Percentiles rank a stretch among this genome's conserved stretches.
These are phyloP conservation scores for Sebastes wilsoni DNA, from an alignment of 2,797 vertebrate species.

Conservation along the genomic window DNA sequence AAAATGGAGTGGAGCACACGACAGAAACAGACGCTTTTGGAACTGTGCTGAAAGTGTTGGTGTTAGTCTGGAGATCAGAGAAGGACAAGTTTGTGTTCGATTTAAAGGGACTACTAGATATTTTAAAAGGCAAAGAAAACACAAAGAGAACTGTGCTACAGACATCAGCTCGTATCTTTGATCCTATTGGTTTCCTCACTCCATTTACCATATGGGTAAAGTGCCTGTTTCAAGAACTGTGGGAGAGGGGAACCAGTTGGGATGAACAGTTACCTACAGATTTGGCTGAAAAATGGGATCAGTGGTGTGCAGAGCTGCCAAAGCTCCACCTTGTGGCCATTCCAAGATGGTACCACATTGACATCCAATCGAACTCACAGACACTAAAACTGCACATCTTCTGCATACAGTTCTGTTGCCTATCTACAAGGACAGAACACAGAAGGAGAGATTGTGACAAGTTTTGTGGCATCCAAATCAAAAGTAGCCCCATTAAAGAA, in stretches of 20 bases:
- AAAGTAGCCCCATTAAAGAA: constrained; percentile 33
- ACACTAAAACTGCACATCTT: background rate
- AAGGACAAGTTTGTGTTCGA: constrained; percentile 25
- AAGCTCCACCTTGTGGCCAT: constrained; percentile 16
- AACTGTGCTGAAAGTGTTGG: constrained; percentile 2
- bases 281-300: constrained; percentile 24
- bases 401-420: constrained; percentile 14
- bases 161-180: constrained; percentile 12
- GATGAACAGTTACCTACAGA: constrained; percentile 12
- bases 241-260: constrained; percentile 32
- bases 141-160: constrained; percentile 25
- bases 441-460: background rate
- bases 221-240: constrained; percentile 41
- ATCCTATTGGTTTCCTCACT: constrained; percentile 13
- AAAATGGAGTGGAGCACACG: background rate
- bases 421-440: constrained; percentile 13
- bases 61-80: constrained; percentile 20
- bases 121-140: constrained; percentile 9
- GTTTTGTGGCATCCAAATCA: constrained; percentile 28
- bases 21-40: accelerated
- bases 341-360: constrained; percentile 13
- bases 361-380: background rate
- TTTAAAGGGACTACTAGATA: background rate
- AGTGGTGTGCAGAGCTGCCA: constrained; percentile 32
- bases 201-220: constrained; percentile 34